Percentiles rank a stretch among this genome's conserved stretches.
phyloP scores from a whole-genome alignment of 2,888 invertebrate species.

The Eilema sororculum region DNA sequence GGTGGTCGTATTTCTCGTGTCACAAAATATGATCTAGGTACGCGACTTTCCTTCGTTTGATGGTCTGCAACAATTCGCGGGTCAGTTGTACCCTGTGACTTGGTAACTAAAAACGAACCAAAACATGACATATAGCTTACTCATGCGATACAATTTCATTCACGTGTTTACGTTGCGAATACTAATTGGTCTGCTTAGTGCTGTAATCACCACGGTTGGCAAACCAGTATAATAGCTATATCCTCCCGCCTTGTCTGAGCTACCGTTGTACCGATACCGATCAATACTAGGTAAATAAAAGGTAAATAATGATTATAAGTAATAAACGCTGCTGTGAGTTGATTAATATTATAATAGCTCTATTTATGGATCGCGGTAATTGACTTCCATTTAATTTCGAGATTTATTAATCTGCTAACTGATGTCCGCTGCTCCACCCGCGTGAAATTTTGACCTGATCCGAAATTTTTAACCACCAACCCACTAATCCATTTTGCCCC shows the following conservation, averaged over 20 bases:
- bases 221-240: slow-evolving; percentile 23
- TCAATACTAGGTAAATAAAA: not conserved
- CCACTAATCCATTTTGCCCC: too few species aligned
- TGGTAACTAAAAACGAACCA: not conserved
- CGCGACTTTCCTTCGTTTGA: too few species aligned
- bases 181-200: slow-evolving; percentile 18
- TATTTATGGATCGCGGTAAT: not conserved
- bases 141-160: not conserved
- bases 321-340: not conserved
- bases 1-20: too few species aligned
- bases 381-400: not conserved
- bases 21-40: too few species aligned
- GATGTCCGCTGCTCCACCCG: too few species aligned
- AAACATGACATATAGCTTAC: not conserved
- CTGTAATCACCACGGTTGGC: slow-evolving; percentile 21
- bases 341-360: not conserved
- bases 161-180: slow-evolving; percentile 17
- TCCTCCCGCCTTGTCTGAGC: slow-evolving; percentile 13
- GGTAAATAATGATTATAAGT: slow-evolving; percentile 2
- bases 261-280: slow-evolving; percentile 4
- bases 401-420: not conserved
- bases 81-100: too few species aligned
- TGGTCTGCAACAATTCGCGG: too few species aligned
- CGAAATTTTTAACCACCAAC: too few species aligned
- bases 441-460: too few species aligned